Base-by-base conservation (phyloP, 2,888 invertebrate species). In the Lasioglossum zephyrum region DNA sequence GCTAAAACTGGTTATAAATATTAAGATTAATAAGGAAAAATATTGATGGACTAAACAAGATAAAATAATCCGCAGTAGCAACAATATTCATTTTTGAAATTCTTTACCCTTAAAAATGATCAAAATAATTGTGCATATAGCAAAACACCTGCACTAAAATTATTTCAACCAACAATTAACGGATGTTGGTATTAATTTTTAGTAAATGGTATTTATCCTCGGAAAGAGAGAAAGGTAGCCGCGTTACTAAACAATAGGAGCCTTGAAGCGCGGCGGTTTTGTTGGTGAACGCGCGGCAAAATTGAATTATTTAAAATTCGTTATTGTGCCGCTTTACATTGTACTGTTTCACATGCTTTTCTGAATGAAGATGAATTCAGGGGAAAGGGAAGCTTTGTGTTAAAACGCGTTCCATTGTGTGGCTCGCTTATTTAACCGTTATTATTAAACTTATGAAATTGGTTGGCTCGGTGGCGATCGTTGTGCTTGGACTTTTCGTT, bases 251-350 rank as follows among this genome's bases (percentile, higher is more conserved):
- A 69, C 11, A 69, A 66, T 18, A 13, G 18, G 6, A 5, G 5
- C 26, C 11, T 13, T 13, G 13, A 0, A 13, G 1, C 60, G 8
- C 18, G 16, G 6, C 31, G 16, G 4, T 1, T 66, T 39, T 8
- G 22, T 22, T 18, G 16, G 22, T 69, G 22, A 36, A 22, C 9
- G 70, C 41, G 44, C 57, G 53, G 49, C 47, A 18, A 63, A 81
- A 87, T 79, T 85, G 60, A 77, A 82, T 76, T 73, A 57, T 70
- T 73, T 22, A 53, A 73, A 69, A 76, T 73, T 81, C 26, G 18
- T 18, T 36, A n/a, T 63, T 16, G 70, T 72, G 13, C 39, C 53
- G 39, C 39, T 74, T 81, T 76, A 78, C 76, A 86, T 85, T 82
- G 75, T 63, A 66, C 36, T 49, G 60, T 73, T 79, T 81, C 70